Conservation (phyloP, 1,140 invertebrate species). For the Euwallacea fornicatus region DNA sequence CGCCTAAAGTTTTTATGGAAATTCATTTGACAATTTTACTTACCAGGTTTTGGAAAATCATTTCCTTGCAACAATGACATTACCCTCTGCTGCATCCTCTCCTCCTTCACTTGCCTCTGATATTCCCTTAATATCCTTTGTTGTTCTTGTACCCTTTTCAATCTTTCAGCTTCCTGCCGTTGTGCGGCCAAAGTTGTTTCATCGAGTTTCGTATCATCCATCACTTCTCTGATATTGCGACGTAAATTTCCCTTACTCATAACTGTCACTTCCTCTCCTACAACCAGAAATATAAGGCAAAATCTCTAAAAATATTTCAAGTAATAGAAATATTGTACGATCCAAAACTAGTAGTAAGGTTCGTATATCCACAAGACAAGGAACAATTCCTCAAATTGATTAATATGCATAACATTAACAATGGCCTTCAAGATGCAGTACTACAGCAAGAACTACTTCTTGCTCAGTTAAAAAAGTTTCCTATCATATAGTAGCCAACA, state of each 20-base stretch:
- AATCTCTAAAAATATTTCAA: too few species aligned
- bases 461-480: too few species aligned
- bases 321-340: too few species aligned
- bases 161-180: slow-evolving; percentile 86
- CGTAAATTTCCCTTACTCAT: slow-evolving; percentile 65
- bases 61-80: slow-evolving; percentile 70
- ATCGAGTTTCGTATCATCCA: slow-evolving; percentile 89
- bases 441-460: too few species aligned
- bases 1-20: background rate
- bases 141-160: slow-evolving; percentile 80
- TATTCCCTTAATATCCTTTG: slow-evolving; percentile 78
- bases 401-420: too few species aligned
- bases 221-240: slow-evolving; percentile 86
- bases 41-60: slow-evolving; percentile 54
- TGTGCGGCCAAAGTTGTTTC: slow-evolving; percentile 90
- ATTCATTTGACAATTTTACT: background rate
- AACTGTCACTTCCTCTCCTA: slow-evolving; percentile 41
- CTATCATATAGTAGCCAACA: too few species aligned
- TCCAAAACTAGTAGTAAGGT: too few species aligned
- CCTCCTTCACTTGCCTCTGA: slow-evolving; percentile 70
- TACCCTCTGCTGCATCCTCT: slow-evolving; percentile 68
- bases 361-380: too few species aligned
- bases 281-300: slow-evolving; percentile 36
- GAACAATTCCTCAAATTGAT: too few species aligned
- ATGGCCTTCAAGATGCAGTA: too few species aligned